Evolutionary conservation across 2,113 vertebrate species (phyloP).

Genomic region (Pithys albifrons): DNA sequence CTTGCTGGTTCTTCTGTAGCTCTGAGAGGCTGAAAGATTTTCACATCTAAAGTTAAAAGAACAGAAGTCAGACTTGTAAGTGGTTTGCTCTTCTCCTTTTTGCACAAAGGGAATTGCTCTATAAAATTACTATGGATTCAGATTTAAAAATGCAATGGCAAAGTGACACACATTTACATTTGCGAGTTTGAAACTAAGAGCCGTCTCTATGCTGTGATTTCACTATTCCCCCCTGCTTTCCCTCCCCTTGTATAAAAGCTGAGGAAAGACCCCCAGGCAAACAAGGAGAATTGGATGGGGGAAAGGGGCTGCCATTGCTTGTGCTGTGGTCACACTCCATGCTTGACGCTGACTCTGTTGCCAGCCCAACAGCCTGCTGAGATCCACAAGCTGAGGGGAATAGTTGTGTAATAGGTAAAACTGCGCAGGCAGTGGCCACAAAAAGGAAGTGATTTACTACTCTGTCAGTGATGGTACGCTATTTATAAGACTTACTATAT

Average conservation of each 20-base stretch:
- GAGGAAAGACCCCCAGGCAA: not conserved
- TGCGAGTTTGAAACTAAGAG: not conserved
- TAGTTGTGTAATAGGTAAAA: constrained; percentile 31
- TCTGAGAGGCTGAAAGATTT: not conserved
- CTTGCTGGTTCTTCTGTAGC: not conserved
- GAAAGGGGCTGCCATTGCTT: not conserved
- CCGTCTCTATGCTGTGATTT: not conserved
- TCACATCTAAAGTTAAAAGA: constrained; percentile 7
- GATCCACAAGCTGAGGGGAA: not conserved
- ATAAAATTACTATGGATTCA: not conserved
- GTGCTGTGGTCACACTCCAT: not conserved
- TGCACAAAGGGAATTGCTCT: not conserved
- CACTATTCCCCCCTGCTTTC: not conserved
- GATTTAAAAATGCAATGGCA: not conserved
- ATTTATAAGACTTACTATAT: constrained; percentile 46
- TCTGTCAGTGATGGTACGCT: constrained; percentile 11
- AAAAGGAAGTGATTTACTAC: constrained; percentile 56
- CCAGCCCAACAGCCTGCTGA: not conserved
- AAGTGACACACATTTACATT: not conserved
- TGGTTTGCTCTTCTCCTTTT: not conserved
- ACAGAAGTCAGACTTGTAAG: not conserved
- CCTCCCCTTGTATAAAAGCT: not conserved
- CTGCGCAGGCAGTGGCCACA: not conserved
- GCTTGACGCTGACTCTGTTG: not conserved
- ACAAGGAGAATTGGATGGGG: not conserved